These are phyloP conservation scores for Morelia viridis DNA, from an alignment of 2,797 vertebrate species.

Conservation along the genomic window DNA sequence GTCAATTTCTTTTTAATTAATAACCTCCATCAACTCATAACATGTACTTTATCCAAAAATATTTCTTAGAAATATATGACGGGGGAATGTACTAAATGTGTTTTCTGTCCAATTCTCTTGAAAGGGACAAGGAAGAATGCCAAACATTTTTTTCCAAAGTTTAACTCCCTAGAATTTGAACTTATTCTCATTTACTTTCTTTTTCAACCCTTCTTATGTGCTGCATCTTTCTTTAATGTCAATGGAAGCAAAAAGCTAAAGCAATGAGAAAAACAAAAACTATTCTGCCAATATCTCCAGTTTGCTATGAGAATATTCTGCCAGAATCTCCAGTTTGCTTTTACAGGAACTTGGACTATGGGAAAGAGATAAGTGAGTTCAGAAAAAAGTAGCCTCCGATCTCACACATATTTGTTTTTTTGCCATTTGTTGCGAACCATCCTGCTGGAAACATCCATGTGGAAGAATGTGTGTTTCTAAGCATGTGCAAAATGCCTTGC, in stretches of 20 bases:
- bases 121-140: not conserved
- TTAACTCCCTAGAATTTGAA: not conserved
- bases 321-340: not conserved
- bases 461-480: not conserved
- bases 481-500: not conserved
- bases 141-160: not conserved
- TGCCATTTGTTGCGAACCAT: not conserved
- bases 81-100: not conserved
- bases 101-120: not conserved
- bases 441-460: not conserved
- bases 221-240: not conserved
- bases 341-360: not conserved
- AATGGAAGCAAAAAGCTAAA: not conserved
- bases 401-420: not conserved
- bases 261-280: not conserved
- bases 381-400: not conserved
- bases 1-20: not conserved
- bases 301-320: not conserved
- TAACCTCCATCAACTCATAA: not conserved
- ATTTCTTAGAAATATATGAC: not conserved
- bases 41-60: not conserved
- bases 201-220: not conserved
- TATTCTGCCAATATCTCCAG: not conserved
- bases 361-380: too few relatives aligned
- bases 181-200: not conserved